Evolutionary conservation across 2,888 invertebrate species (phyloP), one percentile per base, ranked within the genome.

Genomic region (Tetragnatha montana): DNA sequence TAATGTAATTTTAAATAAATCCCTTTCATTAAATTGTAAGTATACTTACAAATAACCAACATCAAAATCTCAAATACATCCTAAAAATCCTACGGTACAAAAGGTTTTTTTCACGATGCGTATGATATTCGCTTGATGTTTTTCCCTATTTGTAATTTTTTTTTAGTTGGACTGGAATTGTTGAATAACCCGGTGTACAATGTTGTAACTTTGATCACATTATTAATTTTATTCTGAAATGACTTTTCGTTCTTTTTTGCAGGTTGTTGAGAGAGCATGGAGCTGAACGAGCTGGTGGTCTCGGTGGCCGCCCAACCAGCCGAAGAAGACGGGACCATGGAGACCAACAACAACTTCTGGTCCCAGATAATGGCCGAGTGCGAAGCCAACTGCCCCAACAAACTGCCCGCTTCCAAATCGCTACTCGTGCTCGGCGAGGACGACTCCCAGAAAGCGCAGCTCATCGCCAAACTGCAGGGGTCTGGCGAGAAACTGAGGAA

Each of bases 391-490:
- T 81, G 78, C 1, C 81, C 87, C 35, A 85, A 87, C 17, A 84
- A 88, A 19, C 80, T 90, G 6, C 85, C 90, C 1, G 47, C 81
- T 70, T 81, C 80, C 8, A 90, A 85, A 49, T 71, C 71, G 12
- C 49, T 90, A 12, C 88, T 90, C 0, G 70, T 90, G 0, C 75
- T 90, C 12, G 95, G 99, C 93, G 98, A 99, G 93, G 98, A 98
- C 95, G 98, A 99, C 94, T 97, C 97, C 93, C 99, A 99, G 17
- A 99, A 99, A 95, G 99, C 99, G 75, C 98, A 98, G 90, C 95
- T 99, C 93, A 97, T 99, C 93, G 98, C 98, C 71, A 98, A 98
- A 95, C 95, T 99, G 92, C 98, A 98, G 95, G 98, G 98, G 92
- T 97, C 97, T 88, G 60, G 68, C 8, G 98, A 98, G 93, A 98